These are phyloP conservation scores for Trogon melanurus DNA, from an alignment of 2,113 vertebrate species.

Conservation along the genomic window DNA sequence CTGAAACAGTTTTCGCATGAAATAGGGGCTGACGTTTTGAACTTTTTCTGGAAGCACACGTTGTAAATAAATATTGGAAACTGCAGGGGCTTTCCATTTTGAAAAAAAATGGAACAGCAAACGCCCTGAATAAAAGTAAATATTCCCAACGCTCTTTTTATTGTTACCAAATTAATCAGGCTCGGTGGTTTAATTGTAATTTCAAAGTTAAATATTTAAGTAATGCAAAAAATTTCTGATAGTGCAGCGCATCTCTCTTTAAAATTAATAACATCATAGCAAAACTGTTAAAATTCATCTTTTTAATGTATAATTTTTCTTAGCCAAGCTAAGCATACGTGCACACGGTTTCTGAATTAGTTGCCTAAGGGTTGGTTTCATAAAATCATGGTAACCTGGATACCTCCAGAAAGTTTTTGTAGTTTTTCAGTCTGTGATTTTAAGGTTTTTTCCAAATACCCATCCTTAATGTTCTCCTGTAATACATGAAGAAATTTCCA, in stretches of 20 bases:
- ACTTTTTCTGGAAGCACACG: conserved; percentile 40
- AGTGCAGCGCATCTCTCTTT: neutral
- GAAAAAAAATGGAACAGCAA: neutral
- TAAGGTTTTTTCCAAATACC: neutral
- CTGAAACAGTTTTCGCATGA: conserved; percentile 13
- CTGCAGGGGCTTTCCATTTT: neutral
- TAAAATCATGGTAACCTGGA: neutral
- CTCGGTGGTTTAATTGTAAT: neutral
- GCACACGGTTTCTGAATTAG: neutral
- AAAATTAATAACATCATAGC: neutral
- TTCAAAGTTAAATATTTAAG: neutral
- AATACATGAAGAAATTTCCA: neutral
- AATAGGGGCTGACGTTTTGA: conserved; percentile 41
- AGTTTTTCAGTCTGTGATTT: neutral
- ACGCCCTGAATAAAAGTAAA: conserved; percentile 11
- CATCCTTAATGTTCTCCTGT: neutral
- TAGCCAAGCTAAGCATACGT: neutral
- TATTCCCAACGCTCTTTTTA: neutral
- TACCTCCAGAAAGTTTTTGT: neutral
- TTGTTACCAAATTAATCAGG: conserved; percentile 10
- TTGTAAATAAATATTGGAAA: neutral
- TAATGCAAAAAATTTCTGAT: neutral
- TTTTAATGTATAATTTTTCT: neutral
- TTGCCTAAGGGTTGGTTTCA: neutral
- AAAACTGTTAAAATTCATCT: neutral